phyloP scores from a whole-genome alignment of 2,888 invertebrate species.

The Aelia acuminata region DNA sequence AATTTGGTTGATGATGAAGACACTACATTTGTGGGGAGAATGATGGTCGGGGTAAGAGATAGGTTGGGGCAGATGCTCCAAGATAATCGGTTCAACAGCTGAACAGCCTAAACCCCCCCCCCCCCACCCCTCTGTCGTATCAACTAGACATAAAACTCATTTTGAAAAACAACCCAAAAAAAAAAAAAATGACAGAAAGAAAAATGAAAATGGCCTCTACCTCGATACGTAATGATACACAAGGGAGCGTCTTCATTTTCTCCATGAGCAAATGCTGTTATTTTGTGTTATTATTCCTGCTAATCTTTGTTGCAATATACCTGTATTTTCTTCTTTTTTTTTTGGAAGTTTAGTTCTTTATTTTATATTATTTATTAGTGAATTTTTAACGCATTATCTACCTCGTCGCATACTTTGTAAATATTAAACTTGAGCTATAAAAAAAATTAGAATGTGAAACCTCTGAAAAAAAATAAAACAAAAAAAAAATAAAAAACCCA shows the following conservation, averaged over 20 bases:
- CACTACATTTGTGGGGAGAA: slow-evolving; percentile 15
- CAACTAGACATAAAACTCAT: slow-evolving; percentile 42
- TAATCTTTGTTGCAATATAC: not conserved
- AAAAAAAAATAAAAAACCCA: too few species aligned
- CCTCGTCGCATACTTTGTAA: too few species aligned
- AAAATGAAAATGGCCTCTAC: slow-evolving; percentile 19
- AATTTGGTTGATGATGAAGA: slow-evolving; percentile 12
- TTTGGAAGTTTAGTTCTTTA: too few species aligned
- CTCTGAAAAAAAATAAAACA: too few species aligned
- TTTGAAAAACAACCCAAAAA: slow-evolving; percentile 31
- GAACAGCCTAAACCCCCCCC: not conserved
- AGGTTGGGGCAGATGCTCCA: not conserved
- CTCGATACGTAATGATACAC: not conserved
- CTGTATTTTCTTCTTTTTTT: too few species aligned
- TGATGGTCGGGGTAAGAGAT: slow-evolving; percentile 29
- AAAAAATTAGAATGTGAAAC: too few species aligned
- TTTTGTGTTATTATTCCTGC: not conserved
- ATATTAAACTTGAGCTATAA: too few species aligned
- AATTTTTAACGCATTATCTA: too few species aligned
- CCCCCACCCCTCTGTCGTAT: not conserved
- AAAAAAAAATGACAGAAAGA: not conserved
- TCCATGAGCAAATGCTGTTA: not conserved
- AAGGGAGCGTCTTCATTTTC: not conserved
- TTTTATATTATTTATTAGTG: too few species aligned
- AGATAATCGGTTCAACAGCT: slow-evolving; percentile 40